Evolutionary conservation across 2,888 invertebrate species (phyloP), one percentile per base, ranked within the genome.

Genomic region (Carpatolechia fugitivella): DNA sequence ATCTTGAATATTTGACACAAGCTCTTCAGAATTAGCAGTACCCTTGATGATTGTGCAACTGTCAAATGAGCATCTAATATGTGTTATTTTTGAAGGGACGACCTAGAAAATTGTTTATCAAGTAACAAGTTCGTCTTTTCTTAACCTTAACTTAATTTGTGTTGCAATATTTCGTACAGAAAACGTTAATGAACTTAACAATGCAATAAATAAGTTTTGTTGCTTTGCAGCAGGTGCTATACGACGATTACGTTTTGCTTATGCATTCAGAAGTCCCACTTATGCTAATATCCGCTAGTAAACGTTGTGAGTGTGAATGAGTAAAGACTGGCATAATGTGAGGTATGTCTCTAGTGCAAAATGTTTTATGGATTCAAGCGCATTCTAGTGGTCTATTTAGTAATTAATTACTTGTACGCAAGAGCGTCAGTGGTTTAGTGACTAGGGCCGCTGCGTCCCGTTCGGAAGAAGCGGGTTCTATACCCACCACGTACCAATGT

Each of bases 1-100:
- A 48, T 30, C 47, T 48, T 48, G 47, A 48, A 48, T 16, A 48
- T 31, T 48, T 48, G 33, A 35, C 49, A 49, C 33, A 14, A 35
- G 35, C 20, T 20, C 44, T 20, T 29, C n/a, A 13, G n/a, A 44
- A 29, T 44, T 24, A 24, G 20, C n/a, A 20, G 44, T 44, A 29
- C 29, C 44, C 13, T 44, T 29, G n/a, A 44, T 29, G 44, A 29
- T 49, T 49, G 33, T 5, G 31, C 14, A 48, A 48, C 33, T 48
- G 16, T 14, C 10, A 13, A 48, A 31, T 33, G 8, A 31, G 14
- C 35, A n/a, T 14, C 8, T 8, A 4, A 16, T 8, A 14, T 49
- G 35, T 35, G 18, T 49, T 35, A 49, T 10, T 33, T 49, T 35
- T 20, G 20, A 49, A 24, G 49, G 49, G 47, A 31, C 47, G 30